Conservation (phyloP, 2,113 vertebrate species). For the Piaya cayana region DNA sequence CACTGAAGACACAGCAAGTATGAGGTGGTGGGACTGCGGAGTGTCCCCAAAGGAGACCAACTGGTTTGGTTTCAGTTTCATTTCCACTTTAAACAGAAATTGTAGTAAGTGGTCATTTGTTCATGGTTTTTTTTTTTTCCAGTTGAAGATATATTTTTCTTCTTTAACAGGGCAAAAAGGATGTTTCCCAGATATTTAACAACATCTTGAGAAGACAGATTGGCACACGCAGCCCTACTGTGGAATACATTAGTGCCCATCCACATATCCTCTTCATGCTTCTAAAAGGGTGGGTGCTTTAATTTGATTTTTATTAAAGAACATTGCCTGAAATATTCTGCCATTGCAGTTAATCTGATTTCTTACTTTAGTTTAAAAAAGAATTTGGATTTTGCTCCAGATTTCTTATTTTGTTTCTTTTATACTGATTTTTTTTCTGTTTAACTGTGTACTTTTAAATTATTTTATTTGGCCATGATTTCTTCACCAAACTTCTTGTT, state of each 20-base stretch:
- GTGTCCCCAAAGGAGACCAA: neutral
- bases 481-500: neutral
- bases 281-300: constrained; percentile 87
- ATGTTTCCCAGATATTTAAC: constrained; percentile 98
- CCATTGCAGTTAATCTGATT: neutral
- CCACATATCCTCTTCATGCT: constrained; percentile 94
- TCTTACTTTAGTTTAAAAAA: neutral
- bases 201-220: constrained; percentile 97
- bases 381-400: neutral
- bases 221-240: constrained; percentile 90
- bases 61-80: neutral
- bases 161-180: constrained; percentile 91
- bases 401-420: neutral
- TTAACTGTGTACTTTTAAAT: neutral
- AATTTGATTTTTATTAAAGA: constrained; percentile 7
- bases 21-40: neutral
- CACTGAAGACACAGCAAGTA: neutral
- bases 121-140: neutral
- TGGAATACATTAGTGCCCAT: constrained; percentile 94
- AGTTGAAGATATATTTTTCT: neutral
- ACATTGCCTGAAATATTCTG: neutral
- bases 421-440: neutral
- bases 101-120: neutral
- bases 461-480: neutral
- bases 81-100: neutral